A percentile compares a stretch with the other conserved stretches of the same genome.
These are phyloP conservation scores for Amazona vittata DNA, from an alignment of 2,113 vertebrate genomes.

Conservation along the genomic window DNA sequence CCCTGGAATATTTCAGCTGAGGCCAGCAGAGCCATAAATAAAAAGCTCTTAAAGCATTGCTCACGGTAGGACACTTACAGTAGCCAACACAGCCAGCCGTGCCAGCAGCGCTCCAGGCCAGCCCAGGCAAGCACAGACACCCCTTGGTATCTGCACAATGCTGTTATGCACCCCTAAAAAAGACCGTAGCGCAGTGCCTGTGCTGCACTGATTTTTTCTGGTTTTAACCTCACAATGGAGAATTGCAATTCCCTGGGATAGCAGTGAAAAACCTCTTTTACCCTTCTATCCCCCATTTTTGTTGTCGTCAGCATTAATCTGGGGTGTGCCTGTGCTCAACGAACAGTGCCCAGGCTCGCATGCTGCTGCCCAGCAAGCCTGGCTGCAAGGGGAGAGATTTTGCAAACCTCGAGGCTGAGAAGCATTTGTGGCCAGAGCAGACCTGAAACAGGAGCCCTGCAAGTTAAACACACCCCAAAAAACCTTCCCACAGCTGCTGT, in stretches of 20 bases:
- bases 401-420: neutral
- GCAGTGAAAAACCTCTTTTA: neutral
- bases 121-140: neutral
- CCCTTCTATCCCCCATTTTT: neutral
- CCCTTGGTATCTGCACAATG: neutral
- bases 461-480: neutral
- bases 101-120: neutral
- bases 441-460: neutral
- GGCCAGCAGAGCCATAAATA: slow-evolving; percentile 21
- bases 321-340: neutral
- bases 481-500: neutral
- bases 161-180: neutral
- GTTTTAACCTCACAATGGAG: neutral
- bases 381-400: neutral
- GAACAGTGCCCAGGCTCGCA: neutral
- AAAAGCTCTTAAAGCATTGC: neutral
- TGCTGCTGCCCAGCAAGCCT: neutral
- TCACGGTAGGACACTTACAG: neutral
- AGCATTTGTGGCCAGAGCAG: fast-evolving
- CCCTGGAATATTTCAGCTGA: neutral
- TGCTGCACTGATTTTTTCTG: neutral
- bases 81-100: fast-evolving
- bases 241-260: neutral
- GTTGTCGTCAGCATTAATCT: neutral
- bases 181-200: neutral